phyloP scores from a whole-genome alignment of 2,113 vertebrate genomes.

The Chloroceryle aenea region DNA sequence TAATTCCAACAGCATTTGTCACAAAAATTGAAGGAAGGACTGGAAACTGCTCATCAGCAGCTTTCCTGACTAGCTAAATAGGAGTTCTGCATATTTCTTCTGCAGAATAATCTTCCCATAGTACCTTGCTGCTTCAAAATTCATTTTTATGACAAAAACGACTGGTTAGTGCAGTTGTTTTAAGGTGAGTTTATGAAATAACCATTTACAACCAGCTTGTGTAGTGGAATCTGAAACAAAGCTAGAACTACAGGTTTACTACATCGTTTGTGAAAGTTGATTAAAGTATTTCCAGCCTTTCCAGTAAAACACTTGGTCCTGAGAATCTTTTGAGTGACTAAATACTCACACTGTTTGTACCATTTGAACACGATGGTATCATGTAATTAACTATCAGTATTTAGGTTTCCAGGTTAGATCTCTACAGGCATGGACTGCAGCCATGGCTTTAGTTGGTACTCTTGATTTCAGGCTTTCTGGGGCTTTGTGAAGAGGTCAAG shows the following conservation, averaged over 20 bases:
- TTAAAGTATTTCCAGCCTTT: not conserved
- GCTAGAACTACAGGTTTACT: not conserved
- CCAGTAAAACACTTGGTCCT: not conserved
- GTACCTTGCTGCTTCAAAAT: not conserved
- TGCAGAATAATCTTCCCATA: not conserved
- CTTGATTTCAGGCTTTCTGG: not conserved
- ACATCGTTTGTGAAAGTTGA: too few species aligned
- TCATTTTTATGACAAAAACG: not conserved
- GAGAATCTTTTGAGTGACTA: not conserved
- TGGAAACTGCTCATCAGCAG: conserved; percentile 5
- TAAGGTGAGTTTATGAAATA: not conserved
- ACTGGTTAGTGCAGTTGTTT: not conserved
- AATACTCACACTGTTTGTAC: not conserved
- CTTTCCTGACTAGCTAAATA: conserved; percentile 1
- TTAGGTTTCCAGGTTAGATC: not conserved
- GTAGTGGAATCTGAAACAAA: not conserved
- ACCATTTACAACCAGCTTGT: not conserved
- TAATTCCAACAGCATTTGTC: conserved; percentile 44
- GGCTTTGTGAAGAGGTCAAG: not conserved
- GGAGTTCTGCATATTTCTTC: not conserved
- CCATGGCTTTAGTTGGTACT: not conserved
- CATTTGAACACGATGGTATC: not conserved
- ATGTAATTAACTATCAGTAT: not conserved
- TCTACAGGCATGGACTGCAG: not conserved
- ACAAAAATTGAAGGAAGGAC: not conserved